Percentiles rank a stretch among this genome's conserved stretches.
Conservation (phyloP, 2,888 invertebrate genomes). For the Drosophila acutilabella region DNA sequence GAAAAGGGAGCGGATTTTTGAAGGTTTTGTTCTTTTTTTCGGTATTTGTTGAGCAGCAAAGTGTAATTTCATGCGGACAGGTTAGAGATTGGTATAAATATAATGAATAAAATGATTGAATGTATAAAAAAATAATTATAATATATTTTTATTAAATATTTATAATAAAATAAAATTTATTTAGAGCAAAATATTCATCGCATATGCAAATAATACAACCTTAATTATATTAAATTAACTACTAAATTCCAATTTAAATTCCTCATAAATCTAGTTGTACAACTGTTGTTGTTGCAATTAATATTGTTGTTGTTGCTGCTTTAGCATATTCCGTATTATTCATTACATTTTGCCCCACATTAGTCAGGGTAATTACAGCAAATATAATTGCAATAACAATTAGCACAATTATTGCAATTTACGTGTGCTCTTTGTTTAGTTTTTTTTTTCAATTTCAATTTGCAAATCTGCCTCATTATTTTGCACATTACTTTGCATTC, state of each 20-base stretch:
- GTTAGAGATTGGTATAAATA: conserved; percentile 23
- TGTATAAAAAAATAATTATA: too few species aligned
- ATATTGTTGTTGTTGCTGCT: not conserved
- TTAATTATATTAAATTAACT: conserved; percentile 12
- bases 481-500: conserved; percentile 35
- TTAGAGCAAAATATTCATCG: conserved; percentile 12
- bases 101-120: too few species aligned
- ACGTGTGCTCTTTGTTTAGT: conserved; percentile 48
- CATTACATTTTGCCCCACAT: conserved; percentile 69
- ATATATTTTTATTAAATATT: too few species aligned
- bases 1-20: conserved; percentile 1
- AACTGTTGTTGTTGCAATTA: not conserved
- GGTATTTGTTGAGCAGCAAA: conserved; percentile 38
- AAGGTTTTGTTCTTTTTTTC: not conserved
- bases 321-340: conserved; percentile 47
- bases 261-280: conserved; percentile 17
- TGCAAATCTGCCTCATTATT: conserved; percentile 65
- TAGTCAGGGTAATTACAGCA: conserved; percentile 77
- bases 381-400: conserved; percentile 78
- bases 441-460: conserved; percentile 68
- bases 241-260: conserved; percentile 37
- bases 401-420: conserved; percentile 78
- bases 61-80: conserved; percentile 58
- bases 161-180: not conserved
- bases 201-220: conserved; percentile 19